Percentiles rank a stretch among this genome's conserved stretches.
phyloP scores from a whole-genome alignment of 2,797 vertebrate genomes.

The Brachymystax lenok region DNA sequence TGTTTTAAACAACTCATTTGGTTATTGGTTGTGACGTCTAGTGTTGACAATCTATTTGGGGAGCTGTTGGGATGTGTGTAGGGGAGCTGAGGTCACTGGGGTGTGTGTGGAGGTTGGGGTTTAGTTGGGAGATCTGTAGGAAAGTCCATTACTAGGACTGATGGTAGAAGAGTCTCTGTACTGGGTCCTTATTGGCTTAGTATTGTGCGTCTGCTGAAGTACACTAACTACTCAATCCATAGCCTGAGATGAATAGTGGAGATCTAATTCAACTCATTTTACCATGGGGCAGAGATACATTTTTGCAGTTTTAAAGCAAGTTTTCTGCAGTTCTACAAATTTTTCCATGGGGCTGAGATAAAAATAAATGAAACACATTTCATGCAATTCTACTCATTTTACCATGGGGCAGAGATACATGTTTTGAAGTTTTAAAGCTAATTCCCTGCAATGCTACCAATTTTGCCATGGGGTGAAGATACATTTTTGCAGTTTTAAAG shows the following conservation, averaged over 20 bases:
- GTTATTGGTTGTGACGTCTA: background rate
- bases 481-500: too few relatives aligned
- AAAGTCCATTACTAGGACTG: background rate
- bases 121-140: background rate
- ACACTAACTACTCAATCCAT: background rate
- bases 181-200: background rate
- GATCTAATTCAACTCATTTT: background rate
- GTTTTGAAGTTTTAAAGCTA: too few relatives aligned
- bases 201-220: background rate
- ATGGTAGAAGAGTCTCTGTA: background rate
- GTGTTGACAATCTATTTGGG: conserved; percentile 18
- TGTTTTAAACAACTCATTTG: background rate
- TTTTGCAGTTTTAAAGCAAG: too few relatives aligned
- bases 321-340: background rate
- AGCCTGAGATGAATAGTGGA: background rate
- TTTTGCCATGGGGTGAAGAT: background rate
- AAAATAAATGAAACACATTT: too few relatives aligned
- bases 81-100: background rate
- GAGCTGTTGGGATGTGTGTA: background rate
- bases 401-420: too few relatives aligned
- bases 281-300: too few relatives aligned
- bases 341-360: background rate
- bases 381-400: too few relatives aligned
- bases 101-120: background rate
- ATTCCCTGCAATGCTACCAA: background rate